Percentiles rank a stretch among this genome's conserved stretches.
These are phyloP conservation scores for Pseudochirops cupreus DNA, from an alignment of 2,797 vertebrate species.

Conservation along the genomic window DNA sequence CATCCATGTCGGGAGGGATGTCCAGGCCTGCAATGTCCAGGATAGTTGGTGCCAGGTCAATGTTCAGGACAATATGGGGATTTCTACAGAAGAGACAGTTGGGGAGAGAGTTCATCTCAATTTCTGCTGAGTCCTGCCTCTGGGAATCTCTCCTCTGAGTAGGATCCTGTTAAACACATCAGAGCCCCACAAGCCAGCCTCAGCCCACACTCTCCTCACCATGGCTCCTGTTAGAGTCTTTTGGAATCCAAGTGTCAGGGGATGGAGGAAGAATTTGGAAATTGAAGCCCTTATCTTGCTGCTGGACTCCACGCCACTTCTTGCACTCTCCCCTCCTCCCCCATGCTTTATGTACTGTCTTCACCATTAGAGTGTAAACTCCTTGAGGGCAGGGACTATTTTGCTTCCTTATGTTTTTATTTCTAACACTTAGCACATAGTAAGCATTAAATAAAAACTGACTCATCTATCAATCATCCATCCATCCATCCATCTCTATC, in stretches of 20 bases:
- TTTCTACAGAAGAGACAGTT: slow-evolving; percentile 85
- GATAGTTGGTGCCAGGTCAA: slow-evolving; percentile 97
- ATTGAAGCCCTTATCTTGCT: background rate
- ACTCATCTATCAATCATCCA: background rate
- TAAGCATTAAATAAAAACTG: background rate
- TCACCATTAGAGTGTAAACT: background rate
- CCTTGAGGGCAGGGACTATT: background rate
- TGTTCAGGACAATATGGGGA: slow-evolving; percentile 96
- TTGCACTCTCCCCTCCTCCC: background rate
- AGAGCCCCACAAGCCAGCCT: background rate
- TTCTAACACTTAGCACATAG: too few species aligned
- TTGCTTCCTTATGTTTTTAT: too few species aligned
- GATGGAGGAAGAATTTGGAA: background rate
- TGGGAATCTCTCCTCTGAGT: background rate
- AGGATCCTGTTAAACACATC: accelerated
- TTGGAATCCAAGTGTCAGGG: background rate
- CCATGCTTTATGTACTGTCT: background rate
- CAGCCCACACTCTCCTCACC: accelerated
- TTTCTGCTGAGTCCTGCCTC: background rate
- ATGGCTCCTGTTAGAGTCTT: background rate
- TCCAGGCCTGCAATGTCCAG: slow-evolving; percentile 96
- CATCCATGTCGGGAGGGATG: slow-evolving; percentile 96
- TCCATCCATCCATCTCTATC: background rate
- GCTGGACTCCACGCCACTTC: background rate
- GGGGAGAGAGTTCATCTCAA: background rate